Evolutionary conservation across 2,113 vertebrate genomes (phyloP), one percentile per base, ranked within the genome.

Genomic region (Typhlomys cinereus): DNA sequence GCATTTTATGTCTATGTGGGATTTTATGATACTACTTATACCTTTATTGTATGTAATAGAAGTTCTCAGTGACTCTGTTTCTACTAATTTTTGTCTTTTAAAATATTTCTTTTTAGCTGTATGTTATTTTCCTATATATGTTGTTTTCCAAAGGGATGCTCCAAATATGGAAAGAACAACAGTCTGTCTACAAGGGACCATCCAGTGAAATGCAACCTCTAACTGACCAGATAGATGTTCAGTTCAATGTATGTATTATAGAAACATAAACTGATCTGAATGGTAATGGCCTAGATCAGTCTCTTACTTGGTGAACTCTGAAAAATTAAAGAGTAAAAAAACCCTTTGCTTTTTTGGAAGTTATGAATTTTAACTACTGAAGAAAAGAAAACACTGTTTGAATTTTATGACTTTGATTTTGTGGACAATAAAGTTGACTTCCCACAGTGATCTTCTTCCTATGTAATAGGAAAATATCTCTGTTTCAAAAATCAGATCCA

Each of bases 141-240:
- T 61, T 96, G 31, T 92, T 96, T 96, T 92, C 57, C 78, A 88
- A 94, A 90, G 41, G 70, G 79, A 89, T 67, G 18, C 41, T 80
- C 44, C 61, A 78, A 92, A 86, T 50, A 80, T 36, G 44, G 20
- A 2, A 1, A 0, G 3, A 21, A 4, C 1, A 4, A 13, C 29
- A 76, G 78, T 54, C 48, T 67, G 73, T 61, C 85, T 89, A 83
- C 36, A 91, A 92, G 34, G n/a, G 74, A 36, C 54, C 54, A 92
- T 76, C 79, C 91, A 94, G 75, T 94, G 81, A 94, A 96, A 94
- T 91, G 36, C 41, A 62, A 89, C 93, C 36, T 76, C 50, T 91
- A 73, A 80, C 87, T 86, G 74, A 75, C 95, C 96, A 96, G 96
- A 94, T 96, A 96, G 96, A 94, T 96, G 95, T 95, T 95, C 85